Evolutionary conservation across 1,140 invertebrate genomes (phyloP).

Genomic region (Melanaphis sacchari): DNA sequence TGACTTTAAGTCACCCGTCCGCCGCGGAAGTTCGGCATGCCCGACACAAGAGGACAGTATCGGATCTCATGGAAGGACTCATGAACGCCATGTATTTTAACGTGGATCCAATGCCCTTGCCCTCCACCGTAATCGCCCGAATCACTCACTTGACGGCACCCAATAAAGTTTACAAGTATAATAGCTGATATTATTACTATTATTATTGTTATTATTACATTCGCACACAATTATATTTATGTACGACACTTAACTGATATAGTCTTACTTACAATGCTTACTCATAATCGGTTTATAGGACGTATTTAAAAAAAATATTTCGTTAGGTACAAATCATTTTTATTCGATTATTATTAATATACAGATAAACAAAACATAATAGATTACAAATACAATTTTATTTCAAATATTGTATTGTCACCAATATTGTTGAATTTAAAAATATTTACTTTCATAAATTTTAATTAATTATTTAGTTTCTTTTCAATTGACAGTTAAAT

Average conservation of each 20-base stretch:
- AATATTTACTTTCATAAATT: background rate
- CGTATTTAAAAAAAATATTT: background rate
- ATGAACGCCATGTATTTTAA: conserved; percentile 39
- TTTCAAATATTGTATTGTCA: background rate
- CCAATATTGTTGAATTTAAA: background rate
- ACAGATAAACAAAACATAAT: background rate
- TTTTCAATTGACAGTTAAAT: background rate
- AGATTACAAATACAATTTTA: background rate
- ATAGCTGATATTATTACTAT: background rate
- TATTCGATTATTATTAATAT: background rate
- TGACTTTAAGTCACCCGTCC: background rate
- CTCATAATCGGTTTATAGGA: background rate
- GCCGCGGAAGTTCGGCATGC: background rate
- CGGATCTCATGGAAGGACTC: conserved; percentile 39
- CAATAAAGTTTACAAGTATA: conserved; percentile 14
- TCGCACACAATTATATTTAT: too few relatives aligned
- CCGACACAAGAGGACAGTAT: conserved; percentile 36
- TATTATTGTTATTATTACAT: background rate
- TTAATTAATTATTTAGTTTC: background rate
- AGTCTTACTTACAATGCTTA: background rate
- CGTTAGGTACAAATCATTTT: background rate
- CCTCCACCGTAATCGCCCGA: conserved; percentile 39
- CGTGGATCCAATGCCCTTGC: background rate
- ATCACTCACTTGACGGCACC: background rate
- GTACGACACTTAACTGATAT: background rate